Conservation (phyloP, 2,797 vertebrate species). For the Staurois parvus region DNA sequence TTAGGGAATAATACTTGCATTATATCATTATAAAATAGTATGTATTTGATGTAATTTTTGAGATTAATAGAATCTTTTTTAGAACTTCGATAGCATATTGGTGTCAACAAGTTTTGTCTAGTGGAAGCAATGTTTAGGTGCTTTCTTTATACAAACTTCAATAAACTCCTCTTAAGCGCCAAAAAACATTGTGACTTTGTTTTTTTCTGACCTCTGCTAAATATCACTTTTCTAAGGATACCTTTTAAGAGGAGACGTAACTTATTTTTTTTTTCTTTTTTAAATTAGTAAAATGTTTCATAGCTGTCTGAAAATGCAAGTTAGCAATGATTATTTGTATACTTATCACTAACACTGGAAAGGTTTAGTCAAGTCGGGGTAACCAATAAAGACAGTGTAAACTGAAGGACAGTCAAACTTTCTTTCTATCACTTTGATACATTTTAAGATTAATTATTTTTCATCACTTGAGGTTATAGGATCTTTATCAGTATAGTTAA, state of each 20-base stretch:
- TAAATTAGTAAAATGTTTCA: conserved; percentile 26
- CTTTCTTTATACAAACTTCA: neutral
- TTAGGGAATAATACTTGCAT: too few relatives aligned
- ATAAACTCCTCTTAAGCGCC: neutral
- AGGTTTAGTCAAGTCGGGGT: conserved; percentile 18
- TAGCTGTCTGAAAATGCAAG: neutral
- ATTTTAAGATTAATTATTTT: conserved; percentile 7
- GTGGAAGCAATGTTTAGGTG: neutral
- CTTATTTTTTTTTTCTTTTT: neutral
- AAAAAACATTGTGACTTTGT: neutral
- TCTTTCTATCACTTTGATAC: neutral
- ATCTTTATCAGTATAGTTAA: conserved; percentile 3
- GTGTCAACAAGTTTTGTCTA: too few relatives aligned
- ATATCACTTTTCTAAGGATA: neutral
- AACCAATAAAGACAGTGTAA: conserved; percentile 49
- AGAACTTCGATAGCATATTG: too few relatives aligned
- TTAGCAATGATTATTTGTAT: conserved; percentile 5
- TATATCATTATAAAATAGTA: too few relatives aligned
- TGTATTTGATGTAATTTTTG: too few relatives aligned
- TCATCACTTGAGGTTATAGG: neutral
- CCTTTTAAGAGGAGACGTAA: neutral
- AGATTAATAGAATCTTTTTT: too few relatives aligned
- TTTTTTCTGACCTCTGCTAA: neutral
- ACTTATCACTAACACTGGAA: conserved; percentile 17
- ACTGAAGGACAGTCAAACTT: conserved; percentile 20